Conservation (phyloP, 2,888 invertebrate species). For the Chorisops tibialis region DNA sequence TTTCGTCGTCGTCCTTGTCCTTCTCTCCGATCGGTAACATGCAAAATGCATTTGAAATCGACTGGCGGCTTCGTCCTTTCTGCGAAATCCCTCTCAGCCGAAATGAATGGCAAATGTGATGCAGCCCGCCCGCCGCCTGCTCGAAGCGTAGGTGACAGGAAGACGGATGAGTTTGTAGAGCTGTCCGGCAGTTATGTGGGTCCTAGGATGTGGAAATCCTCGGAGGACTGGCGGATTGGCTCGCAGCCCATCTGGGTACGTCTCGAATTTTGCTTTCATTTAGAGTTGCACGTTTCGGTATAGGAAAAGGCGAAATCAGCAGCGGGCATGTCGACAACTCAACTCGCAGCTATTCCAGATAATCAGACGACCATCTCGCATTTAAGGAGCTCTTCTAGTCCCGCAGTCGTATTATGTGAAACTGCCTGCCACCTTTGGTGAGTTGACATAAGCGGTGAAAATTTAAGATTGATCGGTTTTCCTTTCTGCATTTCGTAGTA, state of each 20-base stretch:
- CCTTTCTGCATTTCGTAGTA: conserved; percentile 3
- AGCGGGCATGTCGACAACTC: conserved; percentile 15
- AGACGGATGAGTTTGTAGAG: conserved; percentile 32
- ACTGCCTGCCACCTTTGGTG: conserved; percentile 31
- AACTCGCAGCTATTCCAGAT: no score
- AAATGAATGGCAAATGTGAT: not conserved
- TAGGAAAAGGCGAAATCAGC: conserved; percentile 13
- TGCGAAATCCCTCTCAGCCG: not conserved
- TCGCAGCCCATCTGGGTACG: no score
- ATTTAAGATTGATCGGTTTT: conserved; percentile 52
- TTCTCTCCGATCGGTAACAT: no score
- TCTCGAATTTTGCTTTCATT: no score
- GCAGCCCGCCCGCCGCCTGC: no score
- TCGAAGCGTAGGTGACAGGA: conserved; percentile 33
- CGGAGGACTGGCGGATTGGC: conserved; percentile 9
- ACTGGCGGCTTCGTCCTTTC: not conserved
- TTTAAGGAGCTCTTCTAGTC: not conserved
- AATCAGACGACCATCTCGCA: not conserved
- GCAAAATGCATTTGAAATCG: no score
- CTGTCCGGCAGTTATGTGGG: conserved; percentile 17
- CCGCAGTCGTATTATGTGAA: not conserved
- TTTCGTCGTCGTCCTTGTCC: no score
- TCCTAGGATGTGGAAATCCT: conserved; percentile 15
- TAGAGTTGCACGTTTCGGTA: conserved; percentile 11
- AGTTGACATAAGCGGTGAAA: conserved; percentile 52